Conservation (phyloP, 2,888 invertebrate genomes). For the Pseudanteris insignis region DNA sequence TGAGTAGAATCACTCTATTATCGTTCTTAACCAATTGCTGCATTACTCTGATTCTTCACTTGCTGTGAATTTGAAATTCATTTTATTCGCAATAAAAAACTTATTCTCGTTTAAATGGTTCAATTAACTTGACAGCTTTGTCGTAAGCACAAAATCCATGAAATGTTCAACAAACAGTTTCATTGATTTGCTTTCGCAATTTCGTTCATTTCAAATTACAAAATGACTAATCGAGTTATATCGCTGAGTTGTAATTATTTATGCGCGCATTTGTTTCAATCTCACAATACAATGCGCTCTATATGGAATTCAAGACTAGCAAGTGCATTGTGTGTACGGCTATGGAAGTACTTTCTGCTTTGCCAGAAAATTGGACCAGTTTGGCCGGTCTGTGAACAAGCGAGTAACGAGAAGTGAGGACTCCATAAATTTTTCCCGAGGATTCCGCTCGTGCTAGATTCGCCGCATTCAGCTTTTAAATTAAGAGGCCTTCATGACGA, state of each 20-base stretch:
- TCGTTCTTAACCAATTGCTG: slow-evolving; percentile 54
- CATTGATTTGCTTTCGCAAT: slow-evolving; percentile 4
- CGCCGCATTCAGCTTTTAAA: slow-evolving; percentile 44
- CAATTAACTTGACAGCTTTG: slow-evolving; percentile 19
- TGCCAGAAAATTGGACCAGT: slow-evolving; percentile 47
- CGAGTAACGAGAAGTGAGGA: slow-evolving; percentile 44
- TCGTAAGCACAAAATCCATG: neutral
- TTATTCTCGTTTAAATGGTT: slow-evolving; percentile 17
- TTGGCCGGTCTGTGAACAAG: slow-evolving; percentile 45
- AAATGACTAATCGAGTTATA: no score
- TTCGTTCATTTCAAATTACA: neutral
- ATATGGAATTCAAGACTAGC: slow-evolving; percentile 35
- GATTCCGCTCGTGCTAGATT: slow-evolving; percentile 45
- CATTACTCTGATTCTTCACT: slow-evolving; percentile 49
- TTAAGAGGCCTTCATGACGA: slow-evolving; percentile 41
- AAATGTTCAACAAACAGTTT: slow-evolving; percentile 18
- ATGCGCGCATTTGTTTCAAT: slow-evolving; percentile 25
- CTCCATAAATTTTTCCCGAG: slow-evolving; percentile 46
- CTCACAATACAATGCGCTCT: slow-evolving; percentile 27
- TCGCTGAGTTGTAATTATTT: slow-evolving; percentile 14
- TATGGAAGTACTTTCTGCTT: slow-evolving; percentile 35
- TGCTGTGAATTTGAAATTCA: no score
- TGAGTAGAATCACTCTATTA: slow-evolving; percentile 54
- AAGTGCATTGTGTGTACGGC: slow-evolving; percentile 34
- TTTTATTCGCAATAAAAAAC: no score